Percentiles rank a stretch among this genome's conserved stretches.
These are phyloP conservation scores for Hephaestus fuliginosus DNA, from an alignment of 2,797 vertebrate genomes.

Conservation along the genomic window DNA sequence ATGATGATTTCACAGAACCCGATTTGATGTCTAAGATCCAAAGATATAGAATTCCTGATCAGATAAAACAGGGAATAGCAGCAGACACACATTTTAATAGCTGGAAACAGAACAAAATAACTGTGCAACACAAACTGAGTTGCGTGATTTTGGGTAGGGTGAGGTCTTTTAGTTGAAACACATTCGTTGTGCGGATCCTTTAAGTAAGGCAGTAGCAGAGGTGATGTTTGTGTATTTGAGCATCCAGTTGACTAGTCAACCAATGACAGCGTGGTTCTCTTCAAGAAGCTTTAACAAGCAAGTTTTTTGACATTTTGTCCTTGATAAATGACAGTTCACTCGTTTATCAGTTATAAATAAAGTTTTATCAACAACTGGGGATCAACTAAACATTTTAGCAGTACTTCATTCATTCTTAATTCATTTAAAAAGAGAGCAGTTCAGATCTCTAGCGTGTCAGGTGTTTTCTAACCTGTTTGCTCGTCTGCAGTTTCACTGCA, in stretches of 20 bases:
- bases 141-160: not conserved
- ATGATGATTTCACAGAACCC: not conserved
- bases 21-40: not conserved
- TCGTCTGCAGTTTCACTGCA: slow-evolving; percentile 22
- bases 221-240: not conserved
- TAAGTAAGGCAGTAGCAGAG: no score
- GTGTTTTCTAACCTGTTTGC: slow-evolving; percentile 19
- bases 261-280: not conserved
- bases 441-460: not conserved
- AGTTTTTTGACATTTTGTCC: not conserved
- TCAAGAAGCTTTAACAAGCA: not conserved
- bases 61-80: not conserved
- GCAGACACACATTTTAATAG: not conserved
- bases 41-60: not conserved
- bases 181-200: not conserved
- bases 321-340: not conserved
- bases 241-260: not conserved
- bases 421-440: not conserved
- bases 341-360: not conserved
- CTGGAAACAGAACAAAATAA: not conserved
- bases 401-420: not conserved
- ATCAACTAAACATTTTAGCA: not conserved
- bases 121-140: not conserved
- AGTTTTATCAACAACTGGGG: not conserved
- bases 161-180: not conserved